Percentiles rank a stretch among this genome's conserved stretches.
phyloP scores from a whole-genome alignment of 2,888 invertebrate species.

The Polydrusus cervinus region DNA sequence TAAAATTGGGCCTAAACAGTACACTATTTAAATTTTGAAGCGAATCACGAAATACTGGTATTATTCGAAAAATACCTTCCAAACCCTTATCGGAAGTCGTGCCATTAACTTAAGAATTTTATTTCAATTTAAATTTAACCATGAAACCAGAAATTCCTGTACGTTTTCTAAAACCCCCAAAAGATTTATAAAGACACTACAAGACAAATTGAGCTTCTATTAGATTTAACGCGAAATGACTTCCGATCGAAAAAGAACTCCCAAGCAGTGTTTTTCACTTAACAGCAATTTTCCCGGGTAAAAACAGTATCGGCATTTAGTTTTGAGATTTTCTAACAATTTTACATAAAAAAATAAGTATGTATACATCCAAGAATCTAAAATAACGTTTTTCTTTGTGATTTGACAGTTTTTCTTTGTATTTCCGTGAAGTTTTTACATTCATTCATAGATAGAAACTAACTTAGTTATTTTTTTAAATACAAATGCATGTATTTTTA shows the following conservation, averaged over 20 bases:
- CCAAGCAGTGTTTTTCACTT: slow-evolving; percentile 44
- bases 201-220: slow-evolving; percentile 50
- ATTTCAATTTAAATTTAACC: slow-evolving; percentile 14
- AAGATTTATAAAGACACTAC: slow-evolving; percentile 48
- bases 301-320: slow-evolving; percentile 5
- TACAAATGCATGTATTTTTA: no score
- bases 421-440: no score
- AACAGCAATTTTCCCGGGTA: slow-evolving; percentile 30
- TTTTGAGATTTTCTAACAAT: neutral
- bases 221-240: slow-evolving; percentile 47
- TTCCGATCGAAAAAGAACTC: slow-evolving; percentile 46
- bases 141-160: slow-evolving; percentile 19
- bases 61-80: no score
- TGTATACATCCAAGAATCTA: no score
- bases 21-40: neutral
- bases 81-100: neutral
- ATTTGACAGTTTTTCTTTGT: no score
- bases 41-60: neutral
- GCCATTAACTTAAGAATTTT: neutral
- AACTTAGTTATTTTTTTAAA: no score
- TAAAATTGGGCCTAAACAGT: no score
- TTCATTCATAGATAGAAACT: no score
- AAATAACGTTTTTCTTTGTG: no score
- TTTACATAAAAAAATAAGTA: no score
- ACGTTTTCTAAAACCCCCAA: slow-evolving; percentile 34